Evolutionary conservation across 2,888 invertebrate genomes (phyloP).

Genomic region (Erebia palarica): DNA sequence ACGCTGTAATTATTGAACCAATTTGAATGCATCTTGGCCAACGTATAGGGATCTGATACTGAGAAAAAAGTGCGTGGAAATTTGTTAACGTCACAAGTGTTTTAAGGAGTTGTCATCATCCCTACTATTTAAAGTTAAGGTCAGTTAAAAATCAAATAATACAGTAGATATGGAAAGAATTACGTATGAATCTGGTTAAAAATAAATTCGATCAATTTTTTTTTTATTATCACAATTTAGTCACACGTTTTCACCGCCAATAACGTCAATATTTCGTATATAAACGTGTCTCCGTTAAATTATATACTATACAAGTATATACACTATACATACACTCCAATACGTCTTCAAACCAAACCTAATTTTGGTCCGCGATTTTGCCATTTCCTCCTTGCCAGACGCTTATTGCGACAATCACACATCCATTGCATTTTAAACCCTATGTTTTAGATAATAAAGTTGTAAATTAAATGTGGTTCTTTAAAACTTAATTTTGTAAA

Average conservation of each 20-base stretch:
- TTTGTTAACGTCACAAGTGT: too few relatives aligned
- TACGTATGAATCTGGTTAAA: too few relatives aligned
- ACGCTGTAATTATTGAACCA: too few relatives aligned
- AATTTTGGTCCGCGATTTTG: conserved; percentile 46
- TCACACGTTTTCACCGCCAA: background rate
- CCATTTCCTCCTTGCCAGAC: conserved; percentile 43
- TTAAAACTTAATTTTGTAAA: conserved; percentile 39
- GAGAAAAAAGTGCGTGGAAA: too few relatives aligned
- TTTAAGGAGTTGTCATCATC: too few relatives aligned
- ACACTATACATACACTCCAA: conserved; percentile 29
- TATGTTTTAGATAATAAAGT: conserved; percentile 25
- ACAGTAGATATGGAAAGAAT: too few relatives aligned
- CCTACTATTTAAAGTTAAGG: too few relatives aligned
- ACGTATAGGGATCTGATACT: too few relatives aligned
- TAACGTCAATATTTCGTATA: conserved; percentile 21
- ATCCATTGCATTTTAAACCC: conserved; percentile 17
- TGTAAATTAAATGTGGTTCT: conserved; percentile 16
- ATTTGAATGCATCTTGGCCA: too few relatives aligned
- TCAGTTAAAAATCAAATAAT: too few relatives aligned
- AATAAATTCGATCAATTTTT: too few relatives aligned
- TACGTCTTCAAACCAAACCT: conserved; percentile 46
- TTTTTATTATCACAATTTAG: too few relatives aligned
- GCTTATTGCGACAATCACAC: conserved; percentile 33
- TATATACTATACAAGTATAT: conserved; percentile 1
- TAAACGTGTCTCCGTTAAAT: conserved; percentile 9